These are phyloP conservation scores for Peromyscus melanophrys DNA, from an alignment of 2,797 vertebrate genomes.

Conservation along the genomic window DNA sequence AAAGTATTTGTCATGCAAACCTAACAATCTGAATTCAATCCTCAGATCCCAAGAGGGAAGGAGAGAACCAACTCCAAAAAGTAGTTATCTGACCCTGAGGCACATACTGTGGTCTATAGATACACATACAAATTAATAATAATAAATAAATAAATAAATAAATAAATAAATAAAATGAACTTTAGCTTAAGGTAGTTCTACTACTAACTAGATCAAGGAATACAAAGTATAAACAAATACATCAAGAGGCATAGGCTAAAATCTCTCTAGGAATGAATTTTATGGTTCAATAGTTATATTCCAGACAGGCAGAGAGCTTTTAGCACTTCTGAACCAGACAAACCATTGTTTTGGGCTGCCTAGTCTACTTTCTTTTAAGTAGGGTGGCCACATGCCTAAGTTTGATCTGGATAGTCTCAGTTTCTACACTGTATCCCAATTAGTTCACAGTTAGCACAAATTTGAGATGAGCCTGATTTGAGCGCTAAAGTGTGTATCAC, in stretches of 20 bases:
- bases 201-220: background rate
- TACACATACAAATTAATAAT: background rate
- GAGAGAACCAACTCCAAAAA: background rate
- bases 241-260: background rate
- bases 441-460: background rate
- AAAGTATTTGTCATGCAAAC: background rate
- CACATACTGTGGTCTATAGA: background rate
- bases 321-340: background rate
- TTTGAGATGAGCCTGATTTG: background rate
- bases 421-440: background rate
- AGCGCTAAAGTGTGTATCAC: background rate
- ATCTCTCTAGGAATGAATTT: background rate
- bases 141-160: no score
- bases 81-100: background rate
- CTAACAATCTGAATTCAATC: background rate
- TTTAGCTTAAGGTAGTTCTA: background rate
- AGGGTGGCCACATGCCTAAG: background rate
- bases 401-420: background rate
- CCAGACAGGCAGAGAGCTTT: background rate
- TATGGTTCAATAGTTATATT: background rate
- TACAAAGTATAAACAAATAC: background rate
- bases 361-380: background rate
- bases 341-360: background rate
- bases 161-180: background rate
- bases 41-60: background rate